Evolutionary conservation across 2,797 vertebrate genomes (phyloP), one percentile per base, ranked within the genome.

Genomic region (Odontamblyopus rebecca): DNA sequence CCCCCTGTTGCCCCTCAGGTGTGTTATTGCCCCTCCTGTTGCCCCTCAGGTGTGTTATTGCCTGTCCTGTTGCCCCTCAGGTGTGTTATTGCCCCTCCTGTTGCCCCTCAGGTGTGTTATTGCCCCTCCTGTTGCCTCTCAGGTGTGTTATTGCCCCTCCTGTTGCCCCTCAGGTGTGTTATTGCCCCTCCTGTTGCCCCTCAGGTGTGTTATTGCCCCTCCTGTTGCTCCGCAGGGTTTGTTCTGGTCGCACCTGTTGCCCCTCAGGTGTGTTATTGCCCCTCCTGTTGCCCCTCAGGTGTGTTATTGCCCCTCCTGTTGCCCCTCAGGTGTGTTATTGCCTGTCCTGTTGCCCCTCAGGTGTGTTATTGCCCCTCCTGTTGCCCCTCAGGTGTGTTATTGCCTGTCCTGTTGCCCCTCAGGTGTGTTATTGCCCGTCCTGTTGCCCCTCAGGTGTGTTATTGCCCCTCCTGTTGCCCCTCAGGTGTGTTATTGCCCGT

Each of bases 1-100:
- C 27, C 11, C 63, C 26, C 44, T 29, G 63, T 18, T 32, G 19
- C 72, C 51, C 44, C 69, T 2, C 88, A 97, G 96, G 81, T 98
- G 8, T 98, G 97, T 85, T 98, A 96, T 85, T 98, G 96, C 23
- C 23, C 23, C 23, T 23, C 44, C 44, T 29, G 63, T 18, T 32
- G 19, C 72, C 51, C 44, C 69, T 2, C 88, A 97, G 96, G 81
- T 98, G 8, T 98, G 97, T 85, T 98, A 96, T 85, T 98, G 96
- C 23, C 23, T 1, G 1, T 23, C 44, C 44, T 29, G 63, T 18
- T 32, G 19, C 72, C 51, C 44, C 69, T 2, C 88, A 97, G 96
- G 81, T 98, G 8, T 98, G 97, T 85, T 98, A 96, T 85, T 98
- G 96, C 44, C 44, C 23, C 23, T 23, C 23, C 1, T 29, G 63